Evolutionary conservation across 2,888 invertebrate species (phyloP), one percentile per base, ranked within the genome.

Genomic region (Hypolimnas misippus): DNA sequence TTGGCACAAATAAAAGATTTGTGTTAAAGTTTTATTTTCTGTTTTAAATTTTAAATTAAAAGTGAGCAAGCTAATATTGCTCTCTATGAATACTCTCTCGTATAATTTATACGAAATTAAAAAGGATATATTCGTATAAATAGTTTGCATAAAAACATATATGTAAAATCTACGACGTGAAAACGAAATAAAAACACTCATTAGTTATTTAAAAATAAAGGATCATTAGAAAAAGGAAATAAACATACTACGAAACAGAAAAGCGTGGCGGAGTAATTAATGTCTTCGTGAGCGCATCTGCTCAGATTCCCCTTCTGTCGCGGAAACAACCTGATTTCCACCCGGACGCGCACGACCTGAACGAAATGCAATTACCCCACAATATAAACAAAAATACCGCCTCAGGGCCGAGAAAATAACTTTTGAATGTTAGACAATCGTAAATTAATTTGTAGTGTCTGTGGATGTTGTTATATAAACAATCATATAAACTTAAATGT

Each of bases 291-390:
- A 51, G n/a, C 62, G 62, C 46, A 65, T 65, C 57, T 46, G 35
- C 44, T 52, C 35, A 62, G 62, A 59, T 61, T 52, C 60, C 62
- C 59, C 63, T 54, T 50, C 40, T 51, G 38, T 42, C 46, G 54
- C 64, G 55, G 53, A 58, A 55, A 61, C 57, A 63, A 54, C 53
- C 64, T 57, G 69, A 68, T 69, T 67, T 70, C 70, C 66, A 62
- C 57, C 66, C 68, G 70, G 69, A 68, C 69, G 67, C 70, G 66
- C 70, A 70, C 69, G 68, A 70, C 62, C 60, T 64, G 63, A 67
- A 65, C 69, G 64, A 68, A 71, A 63, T 38, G 63, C 65, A 65
- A 69, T 70, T 65, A 66, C 62, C 55, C 46, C 35, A 33, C 12
- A 29, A 19, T 29, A 21, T 25, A 31, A 56, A 46, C 29, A 19